Base-by-base conservation (phyloP, 2,888 invertebrate genomes). In the Drosophila testacea region DNA sequence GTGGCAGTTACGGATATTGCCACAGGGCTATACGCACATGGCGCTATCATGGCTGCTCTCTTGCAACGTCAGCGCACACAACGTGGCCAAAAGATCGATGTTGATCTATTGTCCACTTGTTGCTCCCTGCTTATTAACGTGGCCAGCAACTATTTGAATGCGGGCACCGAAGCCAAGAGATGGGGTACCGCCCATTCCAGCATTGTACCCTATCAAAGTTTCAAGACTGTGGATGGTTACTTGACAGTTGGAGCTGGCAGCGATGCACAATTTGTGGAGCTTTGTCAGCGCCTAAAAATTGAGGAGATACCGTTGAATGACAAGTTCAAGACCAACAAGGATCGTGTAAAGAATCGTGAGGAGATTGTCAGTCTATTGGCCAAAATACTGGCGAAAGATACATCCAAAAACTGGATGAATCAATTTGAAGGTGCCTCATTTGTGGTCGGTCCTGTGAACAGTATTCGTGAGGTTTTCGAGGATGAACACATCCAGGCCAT, bases 161-260 rank as follows among this genome's bases (percentile, higher is more conserved):
- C 95, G 50, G 96, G 95, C 0, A 94, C 94, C 28, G 97, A 97
- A 85, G 96, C 96, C 0, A 93, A 94, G 65, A 94, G 97, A 55
- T 96, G 96, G 95, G 99, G 99, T n/a, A 98, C 98, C 0, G 97
- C 97, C 0, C 99, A 99, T 91, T 96, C 96, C 68, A 98, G 97
- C 90, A 96, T 99, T 69, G 99, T 99, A 0, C 99, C 99, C 0
- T 99, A 99, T 90, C 96, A 98, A 93, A 95, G 96, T 4, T 99
- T 98, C 89, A 94, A 94, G 88, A 97, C 98, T 0, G 94, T 94
- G 89, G 96, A 98, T 91, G 96, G 96, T 0, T 96, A 96, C 87
- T 94, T 98, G 60, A 97, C 98, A 0, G 93, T 98, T 4, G 98
- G 98, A 0, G 95, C 97, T 2, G 98, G 97, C 1, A 98, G 97